phyloP scores from a whole-genome alignment of 2,113 vertebrate genomes.

The Myodes glareolus region DNA sequence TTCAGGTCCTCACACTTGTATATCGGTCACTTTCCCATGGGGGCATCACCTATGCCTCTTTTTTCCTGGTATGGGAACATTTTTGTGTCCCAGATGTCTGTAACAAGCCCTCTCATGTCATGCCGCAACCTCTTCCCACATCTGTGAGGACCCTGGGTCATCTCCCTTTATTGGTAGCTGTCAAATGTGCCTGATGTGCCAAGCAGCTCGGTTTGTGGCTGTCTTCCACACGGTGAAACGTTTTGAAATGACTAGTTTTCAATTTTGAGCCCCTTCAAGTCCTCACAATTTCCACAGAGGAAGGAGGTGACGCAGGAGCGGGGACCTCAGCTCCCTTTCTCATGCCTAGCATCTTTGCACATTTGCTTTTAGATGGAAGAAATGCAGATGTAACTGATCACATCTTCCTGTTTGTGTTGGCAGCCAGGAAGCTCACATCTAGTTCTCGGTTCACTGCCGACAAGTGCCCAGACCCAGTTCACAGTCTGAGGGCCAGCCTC shows the following conservation, averaged over 20 bases:
- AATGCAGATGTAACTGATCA: not conserved
- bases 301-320: not conserved
- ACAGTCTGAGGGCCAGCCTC: not conserved
- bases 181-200: not conserved
- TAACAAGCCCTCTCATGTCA: not conserved
- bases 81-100: not conserved
- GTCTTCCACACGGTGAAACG: not conserved
- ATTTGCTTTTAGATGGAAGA: not conserved
- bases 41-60: not conserved
- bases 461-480: not conserved
- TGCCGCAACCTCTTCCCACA: not conserved
- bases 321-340: not conserved
- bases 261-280: not conserved
- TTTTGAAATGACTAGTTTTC: not conserved
- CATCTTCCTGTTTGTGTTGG: constrained; percentile 48
- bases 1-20: not conserved
- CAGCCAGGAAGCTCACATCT: constrained; percentile 53
- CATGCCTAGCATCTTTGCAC: not conserved
- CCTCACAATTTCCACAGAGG: not conserved
- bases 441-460: not conserved
- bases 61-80: not conserved
- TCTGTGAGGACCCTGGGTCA: not conserved
- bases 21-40: not conserved
- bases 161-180: not conserved
- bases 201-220: not conserved